Percentiles rank a stretch among this genome's conserved stretches.
These are phyloP conservation scores for Plagiodera versicolora DNA, from an alignment of 2,888 invertebrate genomes.

Conservation along the genomic window DNA sequence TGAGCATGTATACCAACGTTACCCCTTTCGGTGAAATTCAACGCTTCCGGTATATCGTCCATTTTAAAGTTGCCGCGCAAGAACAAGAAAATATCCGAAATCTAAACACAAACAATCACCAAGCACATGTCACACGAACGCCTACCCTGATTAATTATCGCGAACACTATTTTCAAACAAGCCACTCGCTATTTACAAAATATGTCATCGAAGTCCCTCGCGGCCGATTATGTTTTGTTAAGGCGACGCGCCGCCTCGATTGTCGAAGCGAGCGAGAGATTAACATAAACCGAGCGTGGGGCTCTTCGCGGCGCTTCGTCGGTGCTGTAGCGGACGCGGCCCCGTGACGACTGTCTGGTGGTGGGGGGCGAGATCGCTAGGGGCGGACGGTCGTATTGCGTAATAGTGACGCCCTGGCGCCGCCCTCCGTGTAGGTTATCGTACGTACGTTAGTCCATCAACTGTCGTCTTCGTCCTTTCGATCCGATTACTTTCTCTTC, in stretches of 20 bases:
- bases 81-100: constrained; percentile 17
- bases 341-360: neutral
- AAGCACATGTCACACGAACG: constrained; percentile 22
- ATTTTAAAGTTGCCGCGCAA: constrained; percentile 27
- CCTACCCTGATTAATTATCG: constrained; percentile 20
- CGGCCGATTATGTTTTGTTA: constrained; percentile 11
- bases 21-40: constrained; percentile 42
- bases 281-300: no score
- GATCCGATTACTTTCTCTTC: no score
- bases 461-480: neutral
- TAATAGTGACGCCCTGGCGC: neutral
- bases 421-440: neutral
- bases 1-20: constrained; percentile 18
- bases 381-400: neutral
- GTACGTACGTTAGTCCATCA: neutral
- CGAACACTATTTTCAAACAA: constrained; percentile 26
- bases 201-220: constrained; percentile 18
- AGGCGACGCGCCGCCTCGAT: neutral
- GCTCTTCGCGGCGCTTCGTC: neutral
- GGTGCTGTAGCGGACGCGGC: neutral
- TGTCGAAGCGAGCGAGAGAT: neutral
- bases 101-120: constrained; percentile 16
- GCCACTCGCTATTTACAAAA: constrained; percentile 28
- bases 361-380: neutral
- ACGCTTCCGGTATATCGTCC: constrained; percentile 44